These are phyloP conservation scores for Aphaenogaster rudis DNA, from an alignment of 1,140 invertebrate genomes.

Conservation along the genomic window DNA sequence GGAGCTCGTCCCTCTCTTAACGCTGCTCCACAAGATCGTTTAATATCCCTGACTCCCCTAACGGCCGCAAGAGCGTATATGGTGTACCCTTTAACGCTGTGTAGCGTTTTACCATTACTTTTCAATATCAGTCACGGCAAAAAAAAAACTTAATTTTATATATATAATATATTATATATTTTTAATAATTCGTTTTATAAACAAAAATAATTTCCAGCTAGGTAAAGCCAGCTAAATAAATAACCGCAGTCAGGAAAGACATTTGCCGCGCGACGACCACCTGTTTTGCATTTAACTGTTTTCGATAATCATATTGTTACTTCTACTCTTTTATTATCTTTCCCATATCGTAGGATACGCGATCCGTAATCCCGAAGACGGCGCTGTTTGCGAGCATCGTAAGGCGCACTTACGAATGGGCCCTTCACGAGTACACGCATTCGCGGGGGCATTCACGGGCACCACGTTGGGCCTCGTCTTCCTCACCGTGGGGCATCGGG, in stretches of 20 bases:
- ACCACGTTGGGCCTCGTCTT: constrained; percentile 59
- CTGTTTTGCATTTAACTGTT: neutral
- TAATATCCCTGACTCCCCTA: constrained; percentile 26
- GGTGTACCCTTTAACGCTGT: neutral
- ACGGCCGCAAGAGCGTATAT: neutral
- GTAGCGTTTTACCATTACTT: neutral
- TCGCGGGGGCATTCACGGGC: constrained; percentile 38
- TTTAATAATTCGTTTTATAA: neutral
- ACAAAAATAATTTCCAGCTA: neutral
- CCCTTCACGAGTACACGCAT: constrained; percentile 29
- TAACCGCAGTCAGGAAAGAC: neutral
- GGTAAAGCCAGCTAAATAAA: neutral
- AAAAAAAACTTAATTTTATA: constrained; percentile 9
- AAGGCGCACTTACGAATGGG: constrained; percentile 42
- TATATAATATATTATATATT: neutral
- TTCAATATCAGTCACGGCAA: neutral
- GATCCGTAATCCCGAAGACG: neutral
- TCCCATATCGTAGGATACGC: neutral
- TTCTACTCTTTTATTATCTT: neutral
- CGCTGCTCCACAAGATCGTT: constrained; percentile 42
- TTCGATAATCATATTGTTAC: constrained; percentile 6
- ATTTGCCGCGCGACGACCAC: neutral
- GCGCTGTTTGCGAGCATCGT: neutral
- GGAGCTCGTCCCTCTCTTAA: neutral
- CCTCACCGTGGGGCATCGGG: constrained; percentile 77